Base-by-base conservation (phyloP, 1,140 invertebrate genomes). In the Bombus turneri region DNA sequence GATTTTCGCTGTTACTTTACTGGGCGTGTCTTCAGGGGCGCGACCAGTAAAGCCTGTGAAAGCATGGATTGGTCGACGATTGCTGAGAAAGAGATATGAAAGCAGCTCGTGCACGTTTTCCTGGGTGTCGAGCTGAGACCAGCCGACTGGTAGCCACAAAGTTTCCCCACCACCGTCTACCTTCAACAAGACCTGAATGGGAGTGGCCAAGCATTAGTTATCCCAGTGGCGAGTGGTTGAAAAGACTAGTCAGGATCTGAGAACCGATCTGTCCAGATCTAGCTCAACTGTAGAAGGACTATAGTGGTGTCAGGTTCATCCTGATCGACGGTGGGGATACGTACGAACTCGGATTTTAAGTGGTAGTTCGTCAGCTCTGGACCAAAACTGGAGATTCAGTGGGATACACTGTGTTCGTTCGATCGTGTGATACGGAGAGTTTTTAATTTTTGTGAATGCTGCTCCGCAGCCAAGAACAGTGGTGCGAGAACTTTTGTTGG, bases 131-230 rank as follows among this genome's bases (percentile, higher is more conserved):
- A 3, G 12, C 31, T 12, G 22, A 28, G 25, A 62, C 3, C 34
- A 41, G 28, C 15, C 37, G 57, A 59, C 57, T 64, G 25, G 78
- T 31, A 25, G 28, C 15, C 31, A 25, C 31, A 0, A 37, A n/a
- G 18, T 4, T 62, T 13, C 71, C 84, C 84, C 84, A 74, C 78
- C 62, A 81, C 18, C 25, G 5, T 0, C 28, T 6, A n/a, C 34
- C 9, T 69, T 15, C 53, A 18, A 37, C 31, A 41, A 64, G 47
- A 18, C 10, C 12, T n/a, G 77, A 71, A 84, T 90, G 87, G 92
- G 93, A 88, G 92, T 91, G 91, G 89, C 92, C 66, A 87, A n/a
- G 10, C 82, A 85, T 86, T 91, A 92, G 90, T 93, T 89, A 93
- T 81, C 57, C 79, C 66, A 77, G 68, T 83, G 88, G 64, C 74